phyloP scores from a whole-genome alignment of 2,888 invertebrate genomes.

The Erynnis tages region DNA sequence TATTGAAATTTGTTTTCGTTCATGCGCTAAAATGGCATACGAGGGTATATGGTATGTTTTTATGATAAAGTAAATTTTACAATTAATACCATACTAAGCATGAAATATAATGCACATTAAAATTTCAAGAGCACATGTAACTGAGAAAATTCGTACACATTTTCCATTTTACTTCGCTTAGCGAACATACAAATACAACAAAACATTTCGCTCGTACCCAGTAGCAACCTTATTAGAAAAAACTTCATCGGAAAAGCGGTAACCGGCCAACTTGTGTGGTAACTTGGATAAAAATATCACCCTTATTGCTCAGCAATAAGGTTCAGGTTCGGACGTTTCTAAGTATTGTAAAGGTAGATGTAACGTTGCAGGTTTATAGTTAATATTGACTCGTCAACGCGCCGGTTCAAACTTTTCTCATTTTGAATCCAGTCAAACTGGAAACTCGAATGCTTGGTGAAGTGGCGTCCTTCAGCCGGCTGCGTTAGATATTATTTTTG shows the following conservation, averaged over 20 bases:
- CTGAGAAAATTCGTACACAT: conserved; percentile 4
- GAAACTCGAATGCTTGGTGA: conserved; percentile 40
- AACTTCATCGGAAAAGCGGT: conserved; percentile 66
- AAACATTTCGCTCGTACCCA: conserved; percentile 24
- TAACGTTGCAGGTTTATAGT: conserved; percentile 60
- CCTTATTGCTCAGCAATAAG: conserved; percentile 23
- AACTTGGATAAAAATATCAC: background rate
- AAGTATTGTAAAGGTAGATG: conserved; percentile 30
- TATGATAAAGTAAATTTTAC: no score
- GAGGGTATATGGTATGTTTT: no score
- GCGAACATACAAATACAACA: conserved; percentile 17
- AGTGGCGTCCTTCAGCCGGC: conserved; percentile 37
- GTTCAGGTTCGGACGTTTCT: conserved; percentile 24
- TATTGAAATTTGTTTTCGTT: no score
- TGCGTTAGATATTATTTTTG: conserved; percentile 42
- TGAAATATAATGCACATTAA: background rate
- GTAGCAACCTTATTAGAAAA: conserved; percentile 66
- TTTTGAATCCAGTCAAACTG: conserved; percentile 66
- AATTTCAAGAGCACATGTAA: no score
- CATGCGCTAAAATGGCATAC: no score
- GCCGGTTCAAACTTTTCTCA: conserved; percentile 78
- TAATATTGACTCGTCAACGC: conserved; percentile 78
- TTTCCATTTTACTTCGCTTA: conserved; percentile 10
- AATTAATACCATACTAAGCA: no score
- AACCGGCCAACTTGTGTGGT: conserved; percentile 23